A percentile compares a stretch with the other conserved stretches of the same genome.
Evolutionary conservation across 2,113 vertebrate genomes (phyloP).

Genomic region (Pelobates fuscus): DNA sequence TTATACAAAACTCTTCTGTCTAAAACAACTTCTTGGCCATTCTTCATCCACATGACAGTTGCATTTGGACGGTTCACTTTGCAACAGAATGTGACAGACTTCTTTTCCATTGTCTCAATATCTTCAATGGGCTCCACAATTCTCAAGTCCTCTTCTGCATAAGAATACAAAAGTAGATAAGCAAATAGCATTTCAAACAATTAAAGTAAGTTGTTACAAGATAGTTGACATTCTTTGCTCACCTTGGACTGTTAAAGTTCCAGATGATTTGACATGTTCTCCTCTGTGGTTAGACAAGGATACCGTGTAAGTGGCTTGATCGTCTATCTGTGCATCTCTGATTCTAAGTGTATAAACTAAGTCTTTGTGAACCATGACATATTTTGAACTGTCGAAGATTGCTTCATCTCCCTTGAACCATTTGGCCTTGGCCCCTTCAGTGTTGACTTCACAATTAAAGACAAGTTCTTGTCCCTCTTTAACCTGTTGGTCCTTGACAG

Average conservation of each 20-base stretch:
- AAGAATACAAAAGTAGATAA: slow-evolving; percentile 18
- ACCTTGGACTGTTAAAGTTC: slow-evolving; percentile 82
- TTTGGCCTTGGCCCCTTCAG: slow-evolving; percentile 92
- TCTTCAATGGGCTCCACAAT: slow-evolving; percentile 91
- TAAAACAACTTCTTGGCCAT: slow-evolving; percentile 85
- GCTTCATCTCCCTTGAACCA: slow-evolving; percentile 91
- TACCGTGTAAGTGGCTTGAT: slow-evolving; percentile 81
- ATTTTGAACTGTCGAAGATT: slow-evolving; percentile 93
- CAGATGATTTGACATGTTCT: slow-evolving; percentile 83
- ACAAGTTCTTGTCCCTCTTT: slow-evolving; percentile 88
- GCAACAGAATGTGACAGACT: slow-evolving; percentile 87
- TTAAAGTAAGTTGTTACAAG: not conserved
- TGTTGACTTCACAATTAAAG: slow-evolving; percentile 94
- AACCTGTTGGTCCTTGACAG: slow-evolving; percentile 84
- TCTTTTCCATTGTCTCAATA: slow-evolving; percentile 95
- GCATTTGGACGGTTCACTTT: slow-evolving; percentile 93
- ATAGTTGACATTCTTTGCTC: slow-evolving; percentile 45
- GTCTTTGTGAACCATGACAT: slow-evolving; percentile 87
- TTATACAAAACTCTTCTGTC: slow-evolving; percentile 86
- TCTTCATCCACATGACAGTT: slow-evolving; percentile 90
- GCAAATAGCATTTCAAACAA: too few relatives aligned
- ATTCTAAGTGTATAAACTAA: slow-evolving; percentile 91
- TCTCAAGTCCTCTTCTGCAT: slow-evolving; percentile 87
- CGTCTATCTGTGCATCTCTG: slow-evolving; percentile 77
- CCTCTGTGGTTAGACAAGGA: slow-evolving; percentile 86